Base-by-base conservation (phyloP, 1,140 invertebrate genomes). In the Ceratitis capitata region DNA sequence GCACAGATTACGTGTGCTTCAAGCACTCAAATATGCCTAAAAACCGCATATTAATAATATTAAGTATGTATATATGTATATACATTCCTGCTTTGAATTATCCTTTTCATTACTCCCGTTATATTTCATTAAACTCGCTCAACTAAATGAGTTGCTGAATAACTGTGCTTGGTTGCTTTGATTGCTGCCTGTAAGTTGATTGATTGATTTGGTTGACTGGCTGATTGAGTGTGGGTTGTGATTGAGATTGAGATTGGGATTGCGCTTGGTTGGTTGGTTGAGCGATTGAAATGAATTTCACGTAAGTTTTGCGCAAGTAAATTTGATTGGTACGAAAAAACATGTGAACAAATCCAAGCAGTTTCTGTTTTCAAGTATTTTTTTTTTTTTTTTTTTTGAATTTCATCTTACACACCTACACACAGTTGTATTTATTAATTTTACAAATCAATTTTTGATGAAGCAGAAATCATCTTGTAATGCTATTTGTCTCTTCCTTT, bases 61-160 rank as follows among this genome's bases (percentile, higher is more conserved):
- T 9, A 49, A n/a, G 53, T 56, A 56, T 19, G 19, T 19, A 56
- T n/a, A 29, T 45, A 45, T 78, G 35, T 78, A 23, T 45, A 23
- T 10, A 1, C 26, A 45, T 78, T 39, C 32, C 23, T 78, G 32
- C 69, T 10, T 26, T 1, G 42, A 7, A 35, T 78, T 78, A 78
- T 78, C 16, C 61, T 35, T 35, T 12, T 10, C 26, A 14, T 14
- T 6, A 16, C 14, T 45, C 16, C 35, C 42, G 19, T 19, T 78
- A 78, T 45, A n/a, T n/a, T n/a, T 23, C 69, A 78, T 78, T 78
- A 78, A 78, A 78, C 39, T 78, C 69, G 69, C 10, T 78, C 39
- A 78, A 78, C 16, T 78, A 78, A 78, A 78, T 78, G 69, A 78
- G 39, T 78, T 78, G 69, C 69, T 78, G 69, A 45, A 78, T 45